Base-by-base conservation (phyloP, 1,140 invertebrate genomes). In the Leguminivora glycinivorella region DNA sequence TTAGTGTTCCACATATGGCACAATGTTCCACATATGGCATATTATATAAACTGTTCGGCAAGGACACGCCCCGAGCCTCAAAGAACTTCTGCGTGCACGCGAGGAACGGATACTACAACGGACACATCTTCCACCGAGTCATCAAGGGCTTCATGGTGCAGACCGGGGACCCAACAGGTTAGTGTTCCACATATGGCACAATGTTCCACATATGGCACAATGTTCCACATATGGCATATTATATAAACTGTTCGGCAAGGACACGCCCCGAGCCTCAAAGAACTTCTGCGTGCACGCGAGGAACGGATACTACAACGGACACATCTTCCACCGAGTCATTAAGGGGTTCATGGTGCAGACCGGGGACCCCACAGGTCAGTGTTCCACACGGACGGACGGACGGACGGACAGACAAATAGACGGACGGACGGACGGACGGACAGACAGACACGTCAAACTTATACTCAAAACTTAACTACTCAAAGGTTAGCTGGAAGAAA, bases 281-380 rank as follows among this genome's bases (percentile, higher is more conserved):
- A 99, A 99, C 89, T 99, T 99, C 89, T 98, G 98, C 88, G 97
- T 98, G 1, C 98, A 99, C 89, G 95, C 97, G 10, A 97, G 97
- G 83, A 98, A 98, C 92, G 97, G 98, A 6, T 99, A 99, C 89
- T 99, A 97, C 92, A 99, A 99, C 89, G 96, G 97, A 19, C 98
- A 99, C 83, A 95, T 99, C 72, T 99, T 99, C 91, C 99, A 99
- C 92, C 92, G 99, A 22, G 96, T 99, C 56, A 99, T 99, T 70
- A 99, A 99, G 92, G 97, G 98, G 4, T 99, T 99, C 83, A 99
- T 99, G 98, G 95, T 99, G 72, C 98, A 99, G 93, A 99, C 99
- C n/a, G 99, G 99, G 0, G 99, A 99, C 93, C 99, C 99, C 2
- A 96, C 97, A 10, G 98, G 97, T 93, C 7, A 78, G 67, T 38